Base-by-base conservation (phyloP, 2,113 vertebrate species). In the Trematocara variabile region DNA sequence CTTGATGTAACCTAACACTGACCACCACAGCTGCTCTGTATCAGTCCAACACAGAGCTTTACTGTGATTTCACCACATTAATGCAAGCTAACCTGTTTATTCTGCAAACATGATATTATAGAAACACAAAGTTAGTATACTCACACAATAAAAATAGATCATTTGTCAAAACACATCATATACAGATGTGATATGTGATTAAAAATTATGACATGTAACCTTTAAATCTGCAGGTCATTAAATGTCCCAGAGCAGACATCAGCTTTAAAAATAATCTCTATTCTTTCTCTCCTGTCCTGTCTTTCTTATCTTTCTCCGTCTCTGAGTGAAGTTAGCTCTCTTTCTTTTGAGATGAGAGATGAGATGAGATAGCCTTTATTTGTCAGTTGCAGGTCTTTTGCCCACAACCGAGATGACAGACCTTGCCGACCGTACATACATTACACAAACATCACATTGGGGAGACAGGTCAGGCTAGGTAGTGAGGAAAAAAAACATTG, bases 281-380 rank as follows among this genome's bases (percentile, higher is more conserved):
- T 0, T 18, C 56, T 60, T 34, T 10, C 8, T 34, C 56, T 60
- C 28, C 30, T 60, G 56, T 1, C 56, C 56, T 6, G 30, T 0
- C 16, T 60, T 60, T 60, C 28, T 33, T 0, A 33, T 60, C 56
- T 56, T 60, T 60, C 28, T 33, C 28, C 0, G 2, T 60, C 56
- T 60, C 54, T 58, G 28, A 33, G 55, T 58, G 28, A 33, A 58
- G 55, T 0, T 58, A 18, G 55, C 55, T 58, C 25, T 30, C 28
- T 2, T 10, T 33, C 14, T 33, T 4, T 60, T 60, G 25, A 25
- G 25, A 25, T 25, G 25, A 25, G 25, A 25, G 25, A 25, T 25
- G 25, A 25, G 25, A 25, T 25, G 3, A 25, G 25, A 25, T 25
- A 25, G 25, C 25, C 25, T 25, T 25, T 25, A 25, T 25, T 25